Evolutionary conservation across 2,113 vertebrate species (phyloP).

Genomic region (Erpornis zantholeuca): DNA sequence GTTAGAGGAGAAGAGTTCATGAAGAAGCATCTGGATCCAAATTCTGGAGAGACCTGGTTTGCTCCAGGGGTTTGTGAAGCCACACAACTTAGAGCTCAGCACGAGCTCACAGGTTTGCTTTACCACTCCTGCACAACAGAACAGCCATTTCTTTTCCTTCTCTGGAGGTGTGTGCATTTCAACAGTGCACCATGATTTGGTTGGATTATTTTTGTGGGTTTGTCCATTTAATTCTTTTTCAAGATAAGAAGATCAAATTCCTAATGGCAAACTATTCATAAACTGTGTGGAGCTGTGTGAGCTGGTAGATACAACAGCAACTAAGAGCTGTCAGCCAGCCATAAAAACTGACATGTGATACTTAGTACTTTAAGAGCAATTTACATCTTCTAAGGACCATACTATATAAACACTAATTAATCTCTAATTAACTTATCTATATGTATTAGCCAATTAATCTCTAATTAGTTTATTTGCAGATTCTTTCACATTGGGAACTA

Average conservation of each 20-base stretch:
- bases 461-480: slow-evolving; percentile 60
- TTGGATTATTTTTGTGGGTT: not conserved
- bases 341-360: not conserved
- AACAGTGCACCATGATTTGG: not conserved
- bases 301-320: not conserved
- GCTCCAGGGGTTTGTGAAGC: not conserved
- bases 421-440: slow-evolving; percentile 54
- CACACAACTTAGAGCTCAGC: not conserved
- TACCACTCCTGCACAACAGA: not conserved
- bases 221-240: not conserved
- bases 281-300: not conserved
- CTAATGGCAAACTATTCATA: not conserved
- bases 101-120: not conserved
- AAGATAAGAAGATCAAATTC: not conserved
- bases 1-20: not conserved
- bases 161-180: not conserved
- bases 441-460: slow-evolving; percentile 59
- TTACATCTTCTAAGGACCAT: slow-evolving; percentile 39
- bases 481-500: slow-evolving; percentile 27
- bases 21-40: not conserved
- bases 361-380: slow-evolving; percentile 8
- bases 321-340: not conserved
- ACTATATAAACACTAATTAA: slow-evolving; percentile 51
- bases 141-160: not conserved
- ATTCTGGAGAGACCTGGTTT: not conserved